Conservation (phyloP, 2,888 invertebrate genomes). For the Xanthorhoe spadicearia region DNA sequence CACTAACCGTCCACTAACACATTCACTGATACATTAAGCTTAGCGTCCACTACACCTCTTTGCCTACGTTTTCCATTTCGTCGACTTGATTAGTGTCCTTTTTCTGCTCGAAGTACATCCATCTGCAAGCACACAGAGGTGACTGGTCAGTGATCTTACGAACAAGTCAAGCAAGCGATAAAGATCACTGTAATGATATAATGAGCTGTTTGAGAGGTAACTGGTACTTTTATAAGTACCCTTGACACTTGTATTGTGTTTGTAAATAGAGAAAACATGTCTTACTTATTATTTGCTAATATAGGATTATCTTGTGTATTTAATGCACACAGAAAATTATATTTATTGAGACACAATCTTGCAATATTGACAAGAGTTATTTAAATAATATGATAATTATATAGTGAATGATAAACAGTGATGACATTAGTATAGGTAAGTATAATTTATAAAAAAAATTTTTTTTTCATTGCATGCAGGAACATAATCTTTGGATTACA, state of each 20-base stretch:
- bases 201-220: constrained; percentile 17
- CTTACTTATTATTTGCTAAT: constrained; percentile 17
- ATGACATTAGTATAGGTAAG: too few relatives aligned
- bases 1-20: constrained; percentile 55
- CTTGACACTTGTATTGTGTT: constrained; percentile 14
- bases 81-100: constrained; percentile 51
- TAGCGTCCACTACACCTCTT: constrained; percentile 54
- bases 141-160: constrained; percentile 16
- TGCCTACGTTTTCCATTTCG: constrained; percentile 56
- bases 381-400: not conserved
- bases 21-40: constrained; percentile 56
- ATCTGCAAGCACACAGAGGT: constrained; percentile 73
- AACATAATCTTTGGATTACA: too few relatives aligned
- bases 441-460: too few relatives aligned
- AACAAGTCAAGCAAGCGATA: constrained; percentile 8
- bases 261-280: constrained; percentile 7
- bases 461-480: too few relatives aligned
- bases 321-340: not conserved
- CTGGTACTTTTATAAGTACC: constrained; percentile 11
- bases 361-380: not conserved
- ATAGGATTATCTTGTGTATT: constrained; percentile 1
- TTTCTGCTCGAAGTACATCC: constrained; percentile 88
- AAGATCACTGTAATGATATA: constrained; percentile 17
- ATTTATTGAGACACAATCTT: constrained; percentile 3
- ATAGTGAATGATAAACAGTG: not conserved